Evolutionary conservation across 1,140 invertebrate species (phyloP), one percentile per base, ranked within the genome.

Genomic region (Globodera ellingtonae): DNA sequence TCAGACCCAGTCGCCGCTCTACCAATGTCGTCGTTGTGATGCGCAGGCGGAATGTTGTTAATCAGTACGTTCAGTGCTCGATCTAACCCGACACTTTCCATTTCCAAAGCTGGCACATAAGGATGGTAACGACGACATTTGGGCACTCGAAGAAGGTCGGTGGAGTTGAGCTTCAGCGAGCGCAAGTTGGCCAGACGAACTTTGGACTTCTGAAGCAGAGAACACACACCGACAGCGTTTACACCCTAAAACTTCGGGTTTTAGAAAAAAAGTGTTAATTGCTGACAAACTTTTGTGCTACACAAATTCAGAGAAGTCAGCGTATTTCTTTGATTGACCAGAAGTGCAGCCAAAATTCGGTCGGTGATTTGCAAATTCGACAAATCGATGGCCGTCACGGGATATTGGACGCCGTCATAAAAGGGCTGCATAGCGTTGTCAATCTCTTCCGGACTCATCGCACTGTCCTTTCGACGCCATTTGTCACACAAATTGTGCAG

Each of bases 71-170:
- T 70, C 46, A 70, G 24, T 70, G 69, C 47, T 24, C 62, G 62
- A 24, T 77, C 75, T 9, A 77, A 62, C 9, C 62, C 46, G 46
- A 77, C 75, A 69, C 62, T 69, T 77, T 69, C 73, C 56, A 62
- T 69, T 77, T 69, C 67, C 67, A 70, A 6, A 24, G 67, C 67
- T 35, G 67, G 67, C 62, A 77, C 75, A 21, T 65, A 77, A 46
- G 75, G 75, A 24, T 77, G 75, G 5, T 77, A 77, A 67, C 75
- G 75, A 21, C 67, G 78, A 59, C 47, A 46, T 18, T 62, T 59
- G 21, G 78, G 78, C 48, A 79, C 78, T 24, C 78, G 78, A 35
- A 79, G n/a, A 78, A 79, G 46, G 62, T 79, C 78, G 15, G 67
- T n/a, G 62, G 69, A 74, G 56, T 79, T 79, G 10, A 79, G 15